Conservation (phyloP, 1,140 invertebrate genomes). For the Drosophila ohnishii region DNA sequence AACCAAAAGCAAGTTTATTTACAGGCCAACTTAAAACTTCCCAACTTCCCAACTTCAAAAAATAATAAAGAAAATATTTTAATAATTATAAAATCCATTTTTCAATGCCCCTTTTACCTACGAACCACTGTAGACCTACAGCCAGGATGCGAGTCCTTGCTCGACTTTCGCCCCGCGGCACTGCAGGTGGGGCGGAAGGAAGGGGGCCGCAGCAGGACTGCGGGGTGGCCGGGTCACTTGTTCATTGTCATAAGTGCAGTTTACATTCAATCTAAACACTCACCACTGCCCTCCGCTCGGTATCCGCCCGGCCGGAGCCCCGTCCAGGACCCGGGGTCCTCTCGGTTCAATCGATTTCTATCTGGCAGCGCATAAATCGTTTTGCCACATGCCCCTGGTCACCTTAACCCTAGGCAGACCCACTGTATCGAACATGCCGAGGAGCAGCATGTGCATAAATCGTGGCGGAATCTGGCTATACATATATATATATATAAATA, state of each 20-base stretch:
- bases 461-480: conserved; percentile 24
- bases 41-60: not conserved
- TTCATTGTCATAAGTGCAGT: conserved; percentile 80
- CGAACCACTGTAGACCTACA: not conserved
- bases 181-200: conserved; percentile 7
- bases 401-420: conserved; percentile 22
- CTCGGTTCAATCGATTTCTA: conserved; percentile 74
- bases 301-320: not conserved
- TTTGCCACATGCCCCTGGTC: conserved; percentile 70
- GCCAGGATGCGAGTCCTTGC: conserved; percentile 23
- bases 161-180: conserved; percentile 30
- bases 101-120: not conserved
- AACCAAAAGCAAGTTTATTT: no score
- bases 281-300: conserved; percentile 22
- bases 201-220: not conserved
- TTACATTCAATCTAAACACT: conserved; percentile 79
- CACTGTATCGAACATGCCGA: conserved; percentile 24
- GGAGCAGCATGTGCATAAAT: conserved; percentile 27
- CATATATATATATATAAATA: conserved; percentile 8
- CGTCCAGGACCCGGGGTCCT: conserved; percentile 4
- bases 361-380: conserved; percentile 78
- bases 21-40: not conserved
- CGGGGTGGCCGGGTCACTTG: conserved; percentile 50
- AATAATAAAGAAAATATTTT: not conserved
- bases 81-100: not conserved